A percentile compares a stretch with the other conserved stretches of the same genome.
These are phyloP conservation scores for Xyliphius kryptos DNA, from an alignment of 2,113 vertebrate species.

Conservation along the genomic window DNA sequence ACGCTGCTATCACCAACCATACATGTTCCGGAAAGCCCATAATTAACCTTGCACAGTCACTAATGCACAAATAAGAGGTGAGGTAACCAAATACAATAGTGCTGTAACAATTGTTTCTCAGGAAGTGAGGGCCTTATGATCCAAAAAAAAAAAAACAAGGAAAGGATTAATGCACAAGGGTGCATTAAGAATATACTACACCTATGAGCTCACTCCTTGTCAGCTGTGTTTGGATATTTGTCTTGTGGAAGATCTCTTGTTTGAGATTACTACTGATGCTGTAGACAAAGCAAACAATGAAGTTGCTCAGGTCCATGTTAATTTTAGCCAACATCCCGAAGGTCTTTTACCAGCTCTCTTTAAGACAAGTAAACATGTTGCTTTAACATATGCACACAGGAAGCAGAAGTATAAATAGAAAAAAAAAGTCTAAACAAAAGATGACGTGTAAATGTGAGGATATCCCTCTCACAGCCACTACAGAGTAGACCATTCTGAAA, in stretches of 20 bases:
- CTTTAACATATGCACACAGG: conserved; percentile 32
- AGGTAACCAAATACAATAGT: conserved; percentile 16
- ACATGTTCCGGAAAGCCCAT: conserved; percentile 6
- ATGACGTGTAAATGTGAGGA: conserved; percentile 26
- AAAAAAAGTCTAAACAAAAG: conserved; percentile 30
- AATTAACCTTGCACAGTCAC: conserved; percentile 5
- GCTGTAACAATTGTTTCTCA: conserved; percentile 16
- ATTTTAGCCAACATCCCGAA: background rate
- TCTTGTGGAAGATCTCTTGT: conserved; percentile 1
- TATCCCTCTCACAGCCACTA: conserved; percentile 15
- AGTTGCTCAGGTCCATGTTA: background rate
- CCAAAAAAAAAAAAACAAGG: background rate
- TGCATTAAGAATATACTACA: background rate
- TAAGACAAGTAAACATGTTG: background rate
- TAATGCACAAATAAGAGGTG: conserved; percentile 16
- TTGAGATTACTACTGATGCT: conserved; percentile 3
- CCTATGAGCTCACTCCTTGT: conserved; percentile 1
- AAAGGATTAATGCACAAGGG: background rate
- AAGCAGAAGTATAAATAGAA: conserved; percentile 13
- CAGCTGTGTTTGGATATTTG: conserved; percentile 12
- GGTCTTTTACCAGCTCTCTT: background rate
- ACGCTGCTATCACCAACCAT: too few relatives aligned
- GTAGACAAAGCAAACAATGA: conserved; percentile 15
- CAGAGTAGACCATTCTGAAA: conserved; percentile 1
- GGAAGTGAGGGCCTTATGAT: background rate